These are phyloP conservation scores for Tinea trinotella DNA, from an alignment of 2,888 invertebrate species.

Conservation along the genomic window DNA sequence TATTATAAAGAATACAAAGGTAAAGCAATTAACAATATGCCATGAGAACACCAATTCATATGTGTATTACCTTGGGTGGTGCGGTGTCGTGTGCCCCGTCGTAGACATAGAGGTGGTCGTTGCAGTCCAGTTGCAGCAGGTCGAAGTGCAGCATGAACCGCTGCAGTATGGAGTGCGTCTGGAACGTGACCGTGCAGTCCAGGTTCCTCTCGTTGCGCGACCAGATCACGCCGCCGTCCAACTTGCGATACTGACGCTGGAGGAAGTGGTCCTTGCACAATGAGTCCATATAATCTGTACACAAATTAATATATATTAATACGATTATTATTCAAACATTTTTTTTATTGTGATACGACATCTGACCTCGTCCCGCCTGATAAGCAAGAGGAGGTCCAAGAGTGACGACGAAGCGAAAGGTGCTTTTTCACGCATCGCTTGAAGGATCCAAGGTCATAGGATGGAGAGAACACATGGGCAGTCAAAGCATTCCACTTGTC, in stretches of 20 bases:
- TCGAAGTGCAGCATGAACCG: constrained; percentile 96
- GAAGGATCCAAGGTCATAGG: no score
- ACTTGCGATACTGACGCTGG: constrained; percentile 89
- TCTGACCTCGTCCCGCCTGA: no score
- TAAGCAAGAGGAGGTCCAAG: no score
- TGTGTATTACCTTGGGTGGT: constrained; percentile 80
- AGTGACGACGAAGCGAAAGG: no score
- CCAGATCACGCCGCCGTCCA: constrained; percentile 91
- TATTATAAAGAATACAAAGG: neutral
- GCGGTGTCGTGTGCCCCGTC: constrained; percentile 94
- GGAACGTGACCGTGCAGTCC: constrained; percentile 94
- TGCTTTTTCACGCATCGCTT: no score
- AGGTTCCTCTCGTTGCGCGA: constrained; percentile 92
- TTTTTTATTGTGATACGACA: no score
- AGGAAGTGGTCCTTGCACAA: constrained; percentile 92
- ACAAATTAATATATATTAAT: neutral
- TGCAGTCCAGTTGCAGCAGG: constrained; percentile 92
- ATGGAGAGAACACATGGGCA: no score
- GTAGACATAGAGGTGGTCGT: constrained; percentile 93
- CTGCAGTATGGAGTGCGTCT: constrained; percentile 94
- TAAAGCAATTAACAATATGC: no score
- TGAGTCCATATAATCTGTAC: constrained; percentile 88
- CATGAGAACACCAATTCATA: no score
- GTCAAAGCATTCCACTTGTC: no score
- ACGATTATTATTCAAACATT: neutral